These are phyloP conservation scores for Homarus americanus DNA, from an alignment of 1,140 invertebrate genomes.

Conservation along the genomic window DNA sequence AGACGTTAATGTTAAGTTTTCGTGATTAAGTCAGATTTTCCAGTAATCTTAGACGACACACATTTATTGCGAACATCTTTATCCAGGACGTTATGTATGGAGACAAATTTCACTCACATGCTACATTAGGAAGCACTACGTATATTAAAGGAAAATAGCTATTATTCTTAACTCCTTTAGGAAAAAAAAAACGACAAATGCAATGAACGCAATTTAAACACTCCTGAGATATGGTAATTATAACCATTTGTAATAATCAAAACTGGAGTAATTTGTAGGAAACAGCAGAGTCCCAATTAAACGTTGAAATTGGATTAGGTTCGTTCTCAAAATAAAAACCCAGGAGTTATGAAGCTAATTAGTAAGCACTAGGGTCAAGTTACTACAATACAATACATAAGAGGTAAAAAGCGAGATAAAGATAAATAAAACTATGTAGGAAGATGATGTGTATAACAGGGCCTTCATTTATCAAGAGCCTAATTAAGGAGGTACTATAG, in stretches of 20 bases:
- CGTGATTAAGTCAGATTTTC: too few species aligned
- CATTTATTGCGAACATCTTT: too few species aligned
- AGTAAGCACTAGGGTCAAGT: conserved; percentile 1
- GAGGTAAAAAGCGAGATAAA: background rate
- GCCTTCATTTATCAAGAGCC: background rate
- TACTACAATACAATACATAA: conserved; percentile 22
- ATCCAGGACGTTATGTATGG: too few species aligned
- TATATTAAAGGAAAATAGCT: too few species aligned
- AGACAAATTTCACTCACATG: too few species aligned
- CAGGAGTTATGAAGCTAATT: conserved; percentile 36
- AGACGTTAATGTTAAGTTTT: too few species aligned
- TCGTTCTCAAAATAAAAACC: background rate
- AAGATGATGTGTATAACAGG: background rate
- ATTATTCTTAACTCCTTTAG: too few species aligned
- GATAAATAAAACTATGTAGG: background rate
- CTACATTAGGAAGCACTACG: too few species aligned
- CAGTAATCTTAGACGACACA: too few species aligned
- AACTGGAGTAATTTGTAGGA: background rate
- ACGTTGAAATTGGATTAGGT: conserved; percentile 19
- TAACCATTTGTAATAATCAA: background rate
- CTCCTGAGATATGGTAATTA: conserved; percentile 13
- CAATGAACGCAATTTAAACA: too few species aligned
- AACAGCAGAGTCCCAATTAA: background rate
- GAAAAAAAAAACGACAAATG: too few species aligned
- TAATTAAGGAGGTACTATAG: background rate